Base-by-base conservation (phyloP, 2,113 vertebrate genomes). In the Tachysurus vachellii region DNA sequence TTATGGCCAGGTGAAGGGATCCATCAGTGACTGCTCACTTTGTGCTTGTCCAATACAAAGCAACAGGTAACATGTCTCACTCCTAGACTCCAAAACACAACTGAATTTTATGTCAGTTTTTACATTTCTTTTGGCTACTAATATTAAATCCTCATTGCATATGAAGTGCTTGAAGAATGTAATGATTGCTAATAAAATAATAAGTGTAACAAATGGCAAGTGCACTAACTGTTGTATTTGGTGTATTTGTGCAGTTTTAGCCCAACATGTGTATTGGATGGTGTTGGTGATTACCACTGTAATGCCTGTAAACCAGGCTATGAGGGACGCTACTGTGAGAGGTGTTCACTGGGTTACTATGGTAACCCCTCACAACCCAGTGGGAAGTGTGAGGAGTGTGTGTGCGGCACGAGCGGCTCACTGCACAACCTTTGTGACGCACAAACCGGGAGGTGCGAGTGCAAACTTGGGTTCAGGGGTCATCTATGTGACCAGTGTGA, bases 241-340 rank as follows among this genome's bases (percentile, higher is more conserved):
- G 89, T 85, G 82, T 93, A 12, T 82, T 89, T 89, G n/a, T 93
- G 66, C 88, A 99, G 97, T 88, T 99, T 98, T 91, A 99, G 98
- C 87, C 94, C 96, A 44, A 97, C 96, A 0, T 99, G 98, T 89
- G 91, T 96, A 77, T 89, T 93, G 19, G 96, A 97, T 28, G 97
- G 94, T 12, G 89, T 80, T 0, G 90, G 90, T 0, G 96, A 96
- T 89, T 98, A 97, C 92, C 93, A 88, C 21, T 99, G 98, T 75
- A 91, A 96, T 19, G 95, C 96, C 90, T 99, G 98, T 89, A 88
- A 95, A 23, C 85, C 70, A 0, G 98, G 98, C 26, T 97, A 98
- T 3, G 97, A 98, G 89, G 98, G 98, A 2, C 93, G 95, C 53
- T 96, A 97, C 88, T 99, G 98, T 89, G 97, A 99, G 91, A 97